Percentiles rank a stretch among this genome's conserved stretches.
Conservation (phyloP, 1,140 invertebrate genomes). For the Nasonia giraulti region DNA sequence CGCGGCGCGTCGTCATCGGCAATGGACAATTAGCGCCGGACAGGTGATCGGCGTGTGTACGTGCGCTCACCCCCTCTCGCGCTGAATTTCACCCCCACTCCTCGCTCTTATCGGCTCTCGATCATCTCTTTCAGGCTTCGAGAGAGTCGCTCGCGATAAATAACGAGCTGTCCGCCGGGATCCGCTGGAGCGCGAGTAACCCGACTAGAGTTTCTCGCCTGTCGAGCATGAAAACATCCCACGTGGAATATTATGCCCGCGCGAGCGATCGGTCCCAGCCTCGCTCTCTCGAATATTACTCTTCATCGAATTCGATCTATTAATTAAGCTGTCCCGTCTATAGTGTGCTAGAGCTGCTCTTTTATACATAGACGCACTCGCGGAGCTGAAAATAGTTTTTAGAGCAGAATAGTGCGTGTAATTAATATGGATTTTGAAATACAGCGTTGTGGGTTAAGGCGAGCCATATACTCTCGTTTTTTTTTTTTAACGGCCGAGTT, state of each 20-base stretch:
- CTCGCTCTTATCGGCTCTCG: background rate
- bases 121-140: background rate
- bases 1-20: background rate
- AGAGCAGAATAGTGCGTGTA: background rate
- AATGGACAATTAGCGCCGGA: conserved; percentile 36
- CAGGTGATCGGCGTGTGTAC: conserved; percentile 56
- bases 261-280: no score
- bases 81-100: conserved; percentile 36
- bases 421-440: background rate
- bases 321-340: background rate
- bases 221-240: conserved; percentile 29
- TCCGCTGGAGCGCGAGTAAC: conserved; percentile 22
- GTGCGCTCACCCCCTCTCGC: background rate
- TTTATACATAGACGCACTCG: no score
- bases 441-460: background rate
- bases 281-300: background rate
- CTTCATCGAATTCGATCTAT: background rate
- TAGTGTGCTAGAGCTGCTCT: no score
- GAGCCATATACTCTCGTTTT: conserved; percentile 7
- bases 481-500: background rate
- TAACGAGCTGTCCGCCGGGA: conserved; percentile 29
- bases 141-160: conserved; percentile 17
- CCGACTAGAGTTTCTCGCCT: conserved; percentile 30
- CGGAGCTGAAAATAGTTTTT: background rate
- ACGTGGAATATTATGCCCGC: conserved; percentile 9